Base-by-base conservation (phyloP, 1,140 invertebrate genomes). In the Hycleus phaleratus region DNA sequence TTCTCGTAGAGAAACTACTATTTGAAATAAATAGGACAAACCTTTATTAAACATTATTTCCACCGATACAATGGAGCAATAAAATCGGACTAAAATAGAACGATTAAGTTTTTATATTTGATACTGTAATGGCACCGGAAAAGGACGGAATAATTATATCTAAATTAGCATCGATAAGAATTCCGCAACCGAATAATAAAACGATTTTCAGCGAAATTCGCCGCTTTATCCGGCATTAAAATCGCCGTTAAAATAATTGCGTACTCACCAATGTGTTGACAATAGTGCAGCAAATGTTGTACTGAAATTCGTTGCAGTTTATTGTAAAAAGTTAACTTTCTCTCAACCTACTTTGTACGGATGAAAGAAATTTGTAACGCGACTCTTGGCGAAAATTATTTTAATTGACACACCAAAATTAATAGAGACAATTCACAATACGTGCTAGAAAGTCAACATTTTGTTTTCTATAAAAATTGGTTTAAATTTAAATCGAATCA, bases 291-390 rank as follows among this genome's bases (percentile, higher is more conserved):
- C 18, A 43, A 60, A 63, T 58, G 61, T 63, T 57, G 58, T 48
- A 67, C 66, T 67, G 60, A 67, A 32, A 65, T 60, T 46, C 54
- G 56, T 46, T 52, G 63, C 59, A 51, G 61, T 63, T 65, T 63
- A 60, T 60, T 53, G 56, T 59, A 60, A 67, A 65, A 67, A 59
- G 61, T 61, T 62, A 62, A 65, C 63, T 67, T 65, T 67, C 66
- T 65, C 63, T 56, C 65, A 67, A 67, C 66, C 66, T 64, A 67
- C 66, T 67, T 67, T 46, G 12, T 56, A 51, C 46, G 59, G 58
- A 51, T 50, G 49, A 58, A 63, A 65, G 63, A 67, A 65, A 67
- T 63, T 67, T 55, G 54, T 64, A 64, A 62, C 60, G 63, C 62
- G 60, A 63, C 48, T 62, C 57, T 53, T 60, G 58, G 59, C 56